Evolutionary conservation across 2,797 vertebrate genomes (phyloP), one percentile per base, ranked within the genome.

Genomic region (Alosa sapidissima): DNA sequence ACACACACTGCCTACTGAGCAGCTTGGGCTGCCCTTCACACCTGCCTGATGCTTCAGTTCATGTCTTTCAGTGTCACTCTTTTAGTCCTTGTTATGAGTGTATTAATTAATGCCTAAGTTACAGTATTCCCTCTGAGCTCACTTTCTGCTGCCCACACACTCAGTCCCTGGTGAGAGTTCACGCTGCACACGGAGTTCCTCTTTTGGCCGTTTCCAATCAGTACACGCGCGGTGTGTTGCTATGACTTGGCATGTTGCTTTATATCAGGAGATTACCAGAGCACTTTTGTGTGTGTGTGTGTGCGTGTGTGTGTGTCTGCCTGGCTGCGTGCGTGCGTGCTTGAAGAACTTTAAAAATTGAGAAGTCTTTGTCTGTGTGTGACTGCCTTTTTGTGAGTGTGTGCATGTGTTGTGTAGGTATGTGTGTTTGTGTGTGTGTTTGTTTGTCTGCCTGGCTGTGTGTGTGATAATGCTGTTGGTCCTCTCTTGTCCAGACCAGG

Each of bases 401-500:
- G 55, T 58, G 55, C 19, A 1, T 58, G 55, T 58, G 19, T 62
- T 28, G 28, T 28, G 28, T 28, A 28, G 28, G 58, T 62, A 24
- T 65, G n/a, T 65, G 24, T 65, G 21, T 65, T 2, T 33, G 62
- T 9, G 62, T 24, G 24, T 24, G 62, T 41, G 6, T 47, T 1
- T 83, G 21, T 19, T n/a, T 11, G 54, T 41, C 33, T 83, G 55
- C 5, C 0, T 45, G 16, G 21, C 5, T 82, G 51, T 33, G 24
- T 41, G 33, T 58, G 82, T 28, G 48, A 14, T 24, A 0, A 58
- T 68, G 36, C 41, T 1, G 28, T 28, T 28, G 28, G 28, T 28
- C 28, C 28, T 28, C 28, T 28, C 28, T 28, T 28, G 28, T 28
- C 28, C 28, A 99, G 98, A 99, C 93, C 97, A 98, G n/a, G n/a